Percentiles rank a stretch among this genome's conserved stretches.
phyloP scores from a whole-genome alignment of 2,797 vertebrate genomes.

The Schizopygopsis pylzovi region DNA sequence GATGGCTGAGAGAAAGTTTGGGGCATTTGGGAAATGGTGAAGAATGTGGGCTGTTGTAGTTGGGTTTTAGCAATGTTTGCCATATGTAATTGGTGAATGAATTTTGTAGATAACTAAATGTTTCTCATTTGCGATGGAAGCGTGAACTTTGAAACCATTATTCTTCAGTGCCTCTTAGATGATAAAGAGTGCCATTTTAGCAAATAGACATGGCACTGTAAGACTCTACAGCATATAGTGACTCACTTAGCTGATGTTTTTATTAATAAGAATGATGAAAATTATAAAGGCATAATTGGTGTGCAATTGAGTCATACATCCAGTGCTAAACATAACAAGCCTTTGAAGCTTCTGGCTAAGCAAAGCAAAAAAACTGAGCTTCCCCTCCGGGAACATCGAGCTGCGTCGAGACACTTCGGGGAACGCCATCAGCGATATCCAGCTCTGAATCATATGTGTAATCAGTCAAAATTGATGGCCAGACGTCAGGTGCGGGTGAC shows the following conservation, averaged over 20 bases:
- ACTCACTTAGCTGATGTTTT: not conserved
- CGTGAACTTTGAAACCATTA: slow-evolving; percentile 20
- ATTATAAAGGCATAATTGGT: not conserved
- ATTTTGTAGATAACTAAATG: slow-evolving; percentile 52
- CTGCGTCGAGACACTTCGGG: no score
- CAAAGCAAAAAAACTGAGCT: not conserved
- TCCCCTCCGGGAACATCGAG: not conserved
- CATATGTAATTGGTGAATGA: slow-evolving; percentile 51
- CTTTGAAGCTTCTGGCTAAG: not conserved
- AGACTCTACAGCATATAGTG: not conserved
- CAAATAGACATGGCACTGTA: not conserved
- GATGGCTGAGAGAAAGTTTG: slow-evolving; percentile 34
- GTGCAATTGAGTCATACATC: not conserved
- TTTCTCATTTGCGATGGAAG: slow-evolving; percentile 24
- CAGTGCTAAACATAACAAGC: not conserved
- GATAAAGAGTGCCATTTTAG: not conserved
- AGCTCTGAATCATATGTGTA: no score
- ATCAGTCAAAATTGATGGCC: no score
- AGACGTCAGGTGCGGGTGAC: no score
- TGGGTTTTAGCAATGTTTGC: slow-evolving; percentile 20
- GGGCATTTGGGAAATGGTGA: slow-evolving; percentile 48
- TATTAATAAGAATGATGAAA: slow-evolving; percentile 8
- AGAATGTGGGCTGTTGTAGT: slow-evolving; percentile 49
- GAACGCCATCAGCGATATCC: no score
- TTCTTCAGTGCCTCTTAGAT: slow-evolving; percentile 20